phyloP scores from a whole-genome alignment of 1,140 invertebrate species.

The Penaeus vannamei region DNA sequence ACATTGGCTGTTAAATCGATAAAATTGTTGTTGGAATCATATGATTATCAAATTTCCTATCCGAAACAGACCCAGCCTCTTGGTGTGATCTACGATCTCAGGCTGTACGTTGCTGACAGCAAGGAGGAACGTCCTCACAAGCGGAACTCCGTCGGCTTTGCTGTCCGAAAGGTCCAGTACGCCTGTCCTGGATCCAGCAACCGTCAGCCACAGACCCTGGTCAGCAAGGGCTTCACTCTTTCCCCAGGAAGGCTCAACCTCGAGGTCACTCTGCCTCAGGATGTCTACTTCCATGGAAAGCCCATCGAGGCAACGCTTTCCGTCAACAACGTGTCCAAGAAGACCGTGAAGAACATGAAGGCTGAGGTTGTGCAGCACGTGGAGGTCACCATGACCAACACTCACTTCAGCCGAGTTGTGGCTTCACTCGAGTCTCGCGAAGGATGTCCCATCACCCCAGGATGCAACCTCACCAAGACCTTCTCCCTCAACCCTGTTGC shows the following conservation, averaged over 20 bases:
- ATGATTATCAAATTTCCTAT: not conserved
- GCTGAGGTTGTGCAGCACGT: slow-evolving; percentile 89
- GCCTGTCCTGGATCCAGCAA: slow-evolving; percentile 79
- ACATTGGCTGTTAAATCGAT: too few species aligned
- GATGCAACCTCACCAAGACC: slow-evolving; percentile 88
- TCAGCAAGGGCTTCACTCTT: slow-evolving; percentile 94
- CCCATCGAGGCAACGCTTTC: slow-evolving; percentile 87
- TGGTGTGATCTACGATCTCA: slow-evolving; percentile 91
- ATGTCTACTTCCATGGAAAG: slow-evolving; percentile 96
- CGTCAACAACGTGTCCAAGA: slow-evolving; percentile 89
- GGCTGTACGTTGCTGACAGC: slow-evolving; percentile 85
- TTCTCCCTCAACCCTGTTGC: slow-evolving; percentile 89
- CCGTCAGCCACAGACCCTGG: slow-evolving; percentile 86
- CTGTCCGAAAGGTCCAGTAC: slow-evolving; percentile 78
- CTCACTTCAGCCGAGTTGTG: slow-evolving; percentile 90
- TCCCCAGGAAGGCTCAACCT: slow-evolving; percentile 84
- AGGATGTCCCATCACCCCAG: slow-evolving; percentile 91
- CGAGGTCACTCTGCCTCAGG: slow-evolving; percentile 96
- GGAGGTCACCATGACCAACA: slow-evolving; percentile 93
- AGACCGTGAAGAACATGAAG: slow-evolving; percentile 88
- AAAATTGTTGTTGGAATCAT: not conserved
- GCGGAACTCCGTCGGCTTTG: slow-evolving; percentile 80
- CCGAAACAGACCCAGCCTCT: slow-evolving; percentile 84
- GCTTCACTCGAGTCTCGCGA: slow-evolving; percentile 90
- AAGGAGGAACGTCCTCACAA: slow-evolving; percentile 90